Evolutionary conservation across 1,140 invertebrate genomes (phyloP), one percentile per base, ranked within the genome.

Genomic region (Scaptomyza pallida): DNA sequence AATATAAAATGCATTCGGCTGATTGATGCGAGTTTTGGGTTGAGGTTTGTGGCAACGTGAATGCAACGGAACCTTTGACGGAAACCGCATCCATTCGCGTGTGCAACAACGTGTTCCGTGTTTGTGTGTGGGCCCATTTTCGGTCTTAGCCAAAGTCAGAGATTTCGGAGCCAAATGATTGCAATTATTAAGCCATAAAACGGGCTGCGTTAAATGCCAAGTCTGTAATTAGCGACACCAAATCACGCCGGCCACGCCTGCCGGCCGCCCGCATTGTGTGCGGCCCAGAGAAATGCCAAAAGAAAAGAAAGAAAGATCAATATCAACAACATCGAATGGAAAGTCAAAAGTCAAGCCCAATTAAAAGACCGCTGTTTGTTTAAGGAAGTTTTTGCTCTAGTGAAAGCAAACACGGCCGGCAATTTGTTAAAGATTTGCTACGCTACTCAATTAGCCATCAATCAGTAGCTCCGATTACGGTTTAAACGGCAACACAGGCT

Each of bases 221-320:
- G 69, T 78, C 83, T 89, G 79, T 89, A 89, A 89, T 89, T 89
- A 89, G 83, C 83, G 83, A 89, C 83, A 89, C 83, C 83, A 89
- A 89, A 85, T 89, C 83, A 79, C 73, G 67, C 19, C 50, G 45
- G 15, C 15, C 69, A 72, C 76, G 78, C 83, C 83, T 30, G 2
- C 26, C 26, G 2, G 61, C 35, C 45, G 26, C 41, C 21, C 8
- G 41, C 69, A 30, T 50, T 72, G 83, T 89, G 83, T 89, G 83
- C 30, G 83, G 83, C 83, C 21, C 16, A 41, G 50, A 52, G 30
- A 43, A 30, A 57, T 15, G 43, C 10, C 51, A 2, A 13, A 51
- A 30, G 26, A 30, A n/a, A 59, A 60, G 33, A 50, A 62, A 59
- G 57, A 45, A 62, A 59, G 57, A 45, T 60, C 51, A 51, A 57